phyloP scores from a whole-genome alignment of 2,113 vertebrate genomes.

The Addax nasomaculatus region DNA sequence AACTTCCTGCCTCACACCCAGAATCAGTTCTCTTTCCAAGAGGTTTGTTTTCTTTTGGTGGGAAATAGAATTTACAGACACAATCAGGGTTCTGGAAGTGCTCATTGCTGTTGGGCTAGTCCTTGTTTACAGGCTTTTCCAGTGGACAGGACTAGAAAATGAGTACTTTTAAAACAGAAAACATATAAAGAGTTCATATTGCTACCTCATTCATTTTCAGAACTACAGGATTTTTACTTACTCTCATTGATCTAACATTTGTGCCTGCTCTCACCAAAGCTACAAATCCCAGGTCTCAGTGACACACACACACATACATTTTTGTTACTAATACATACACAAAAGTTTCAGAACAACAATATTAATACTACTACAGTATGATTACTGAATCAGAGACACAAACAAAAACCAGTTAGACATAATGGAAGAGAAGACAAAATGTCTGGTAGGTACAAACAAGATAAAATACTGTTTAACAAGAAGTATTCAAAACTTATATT shows the following conservation, averaged over 20 bases:
- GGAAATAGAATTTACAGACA: not conserved
- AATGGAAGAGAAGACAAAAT: not conserved
- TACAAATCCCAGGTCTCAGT: not conserved
- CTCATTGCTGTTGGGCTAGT: not conserved
- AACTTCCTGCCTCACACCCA: not conserved
- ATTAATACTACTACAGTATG: not conserved
- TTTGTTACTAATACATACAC: not conserved
- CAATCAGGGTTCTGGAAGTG: not conserved
- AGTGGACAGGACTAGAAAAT: not conserved
- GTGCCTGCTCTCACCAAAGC: not conserved
- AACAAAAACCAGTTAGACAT: not conserved
- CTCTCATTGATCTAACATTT: not conserved
- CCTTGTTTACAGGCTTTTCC: not conserved
- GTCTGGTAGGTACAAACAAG: not conserved
- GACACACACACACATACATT: not conserved
- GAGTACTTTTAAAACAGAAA: not conserved
- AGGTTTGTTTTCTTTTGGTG: not conserved
- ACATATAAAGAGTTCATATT: not conserved
- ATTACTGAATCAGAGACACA: not conserved
- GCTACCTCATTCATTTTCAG: not conserved
- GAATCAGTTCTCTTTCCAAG: not conserved
- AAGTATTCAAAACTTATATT: not conserved
- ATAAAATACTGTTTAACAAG: not conserved
- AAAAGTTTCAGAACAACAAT: not conserved
- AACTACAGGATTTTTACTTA: not conserved